Conservation (phyloP, 2,797 vertebrate genomes). For the Otus scops region DNA sequence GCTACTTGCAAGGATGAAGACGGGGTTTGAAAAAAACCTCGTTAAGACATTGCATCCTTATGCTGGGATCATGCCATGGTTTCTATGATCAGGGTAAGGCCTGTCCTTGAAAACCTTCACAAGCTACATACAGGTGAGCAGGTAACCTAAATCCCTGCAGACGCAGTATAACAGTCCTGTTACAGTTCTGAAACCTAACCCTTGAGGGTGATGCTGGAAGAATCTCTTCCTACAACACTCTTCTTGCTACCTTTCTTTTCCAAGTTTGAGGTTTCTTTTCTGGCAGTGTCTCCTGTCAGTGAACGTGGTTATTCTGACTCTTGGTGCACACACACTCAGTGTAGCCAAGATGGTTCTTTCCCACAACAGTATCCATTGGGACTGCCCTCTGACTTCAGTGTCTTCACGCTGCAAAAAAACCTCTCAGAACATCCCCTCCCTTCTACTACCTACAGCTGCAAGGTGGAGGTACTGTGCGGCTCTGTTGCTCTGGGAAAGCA, state of each 20-base stretch:
- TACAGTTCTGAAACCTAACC: background rate
- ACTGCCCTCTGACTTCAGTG: background rate
- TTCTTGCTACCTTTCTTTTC: background rate
- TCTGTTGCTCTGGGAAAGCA: background rate
- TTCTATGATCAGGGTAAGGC: background rate
- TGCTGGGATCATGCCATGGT: background rate
- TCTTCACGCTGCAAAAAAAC: background rate
- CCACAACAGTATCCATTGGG: background rate
- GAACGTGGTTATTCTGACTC: background rate
- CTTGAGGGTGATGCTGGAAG: background rate
- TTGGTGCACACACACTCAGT: accelerated
- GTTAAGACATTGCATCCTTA: background rate
- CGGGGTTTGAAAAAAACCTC: background rate
- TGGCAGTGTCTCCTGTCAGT: background rate
- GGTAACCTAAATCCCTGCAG: background rate
- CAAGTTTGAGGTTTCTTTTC: background rate
- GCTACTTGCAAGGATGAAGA: background rate
- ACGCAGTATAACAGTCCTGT: background rate
- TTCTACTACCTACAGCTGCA: background rate
- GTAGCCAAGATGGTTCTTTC: background rate
- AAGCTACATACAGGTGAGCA: background rate
- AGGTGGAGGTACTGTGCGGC: background rate
- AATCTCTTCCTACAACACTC: background rate
- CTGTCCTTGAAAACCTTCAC: background rate
- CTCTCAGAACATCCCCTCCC: background rate